Percentiles rank a stretch among this genome's conserved stretches.
Conservation (phyloP, 2,888 invertebrate genomes). For the Idaea dimidiata region DNA sequence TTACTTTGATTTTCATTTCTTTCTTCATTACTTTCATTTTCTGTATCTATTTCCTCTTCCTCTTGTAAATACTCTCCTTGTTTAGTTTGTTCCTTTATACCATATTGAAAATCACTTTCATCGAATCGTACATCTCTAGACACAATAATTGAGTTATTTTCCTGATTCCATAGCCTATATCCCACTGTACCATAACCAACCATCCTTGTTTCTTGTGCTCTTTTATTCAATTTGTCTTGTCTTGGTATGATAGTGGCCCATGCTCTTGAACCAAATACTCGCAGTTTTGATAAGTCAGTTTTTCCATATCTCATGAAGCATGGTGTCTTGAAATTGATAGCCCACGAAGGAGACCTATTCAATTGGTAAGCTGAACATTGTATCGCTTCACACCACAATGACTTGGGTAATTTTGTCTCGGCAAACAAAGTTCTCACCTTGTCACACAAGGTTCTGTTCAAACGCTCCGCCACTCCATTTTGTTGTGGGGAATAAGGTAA, state of each 20-base stretch:
- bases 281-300: background rate
- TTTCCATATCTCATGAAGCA: background rate
- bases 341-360: conserved; percentile 23
- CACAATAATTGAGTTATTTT: conserved; percentile 11
- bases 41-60: conserved; percentile 7
- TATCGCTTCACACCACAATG: conserved; percentile 26
- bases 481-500: conserved; percentile 3
- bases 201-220: conserved; percentile 12
- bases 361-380: conserved; percentile 18
- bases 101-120: conserved; percentile 10
- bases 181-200: conserved; percentile 17
- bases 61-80: background rate
- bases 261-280: conserved; percentile 12
- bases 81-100: conserved; percentile 4
- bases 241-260: conserved; percentile 10
- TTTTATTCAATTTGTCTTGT: conserved; percentile 7
- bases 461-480: conserved; percentile 14
- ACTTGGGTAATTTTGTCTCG: conserved; percentile 20
- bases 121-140: conserved; percentile 19
- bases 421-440: conserved; percentile 9
- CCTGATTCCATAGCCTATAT: conserved; percentile 17
- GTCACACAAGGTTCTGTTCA: conserved; percentile 5
- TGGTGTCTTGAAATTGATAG: conserved; percentile 9
- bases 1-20: background rate
- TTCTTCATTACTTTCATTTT: background rate